A percentile compares a stretch with the other conserved stretches of the same genome.
Evolutionary conservation across 2,888 invertebrate genomes (phyloP).

Genomic region (Quadroppia sp.): DNA sequence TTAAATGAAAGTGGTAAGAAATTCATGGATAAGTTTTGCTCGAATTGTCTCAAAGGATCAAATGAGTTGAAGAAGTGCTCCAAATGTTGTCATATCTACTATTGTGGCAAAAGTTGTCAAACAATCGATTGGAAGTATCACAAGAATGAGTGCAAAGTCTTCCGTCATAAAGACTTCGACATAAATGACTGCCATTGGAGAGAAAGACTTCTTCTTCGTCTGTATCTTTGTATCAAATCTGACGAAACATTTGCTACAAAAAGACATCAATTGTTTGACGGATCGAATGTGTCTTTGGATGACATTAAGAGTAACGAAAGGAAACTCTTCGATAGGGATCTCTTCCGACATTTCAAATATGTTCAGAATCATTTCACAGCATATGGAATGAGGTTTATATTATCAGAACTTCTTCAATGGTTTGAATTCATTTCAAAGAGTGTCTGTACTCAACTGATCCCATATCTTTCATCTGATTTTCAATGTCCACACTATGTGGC

Average conservation of each 20-base stretch:
- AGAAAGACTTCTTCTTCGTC: neutral
- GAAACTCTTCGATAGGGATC: no score
- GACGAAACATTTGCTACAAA: neutral
- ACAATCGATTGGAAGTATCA: neutral
- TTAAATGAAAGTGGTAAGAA: neutral
- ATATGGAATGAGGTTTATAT: no score
- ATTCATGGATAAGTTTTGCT: neutral
- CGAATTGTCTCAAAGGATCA: neutral
- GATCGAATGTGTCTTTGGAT: neutral
- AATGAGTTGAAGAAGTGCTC: neutral
- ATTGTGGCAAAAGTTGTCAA: neutral
- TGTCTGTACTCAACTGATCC: no score
- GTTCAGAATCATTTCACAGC: no score
- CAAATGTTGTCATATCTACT: neutral
- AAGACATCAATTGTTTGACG: neutral
- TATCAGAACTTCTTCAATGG: no score
- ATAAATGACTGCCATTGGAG: neutral
- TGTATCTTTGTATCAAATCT: neutral
- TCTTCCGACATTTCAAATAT: no score
- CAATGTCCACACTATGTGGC: no score
- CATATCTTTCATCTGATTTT: no score
- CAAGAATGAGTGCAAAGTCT: neutral
- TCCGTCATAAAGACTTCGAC: neutral
- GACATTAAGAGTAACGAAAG: no score
- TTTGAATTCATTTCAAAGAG: no score